Evolutionary conservation across 1,140 invertebrate genomes (phyloP).

Genomic region (Carcinoscorpius rotundicauda): DNA sequence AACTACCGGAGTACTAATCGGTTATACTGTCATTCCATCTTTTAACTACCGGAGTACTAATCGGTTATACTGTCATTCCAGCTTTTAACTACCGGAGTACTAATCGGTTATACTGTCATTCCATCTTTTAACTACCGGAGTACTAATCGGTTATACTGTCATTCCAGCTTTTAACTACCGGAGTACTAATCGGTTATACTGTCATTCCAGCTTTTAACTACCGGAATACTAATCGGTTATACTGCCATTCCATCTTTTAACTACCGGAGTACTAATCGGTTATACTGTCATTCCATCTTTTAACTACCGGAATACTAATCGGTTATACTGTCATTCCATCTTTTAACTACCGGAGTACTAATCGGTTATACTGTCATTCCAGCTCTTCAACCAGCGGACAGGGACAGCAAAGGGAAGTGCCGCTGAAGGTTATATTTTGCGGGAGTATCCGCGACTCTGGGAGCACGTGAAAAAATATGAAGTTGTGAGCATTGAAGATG

Average conservation of each 20-base stretch:
- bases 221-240: too few relatives aligned
- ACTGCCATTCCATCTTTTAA: conserved; percentile 28
- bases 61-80: conserved; percentile 27
- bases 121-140: conserved; percentile 28
- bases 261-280: too few relatives aligned
- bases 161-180: conserved; percentile 38
- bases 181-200: too few relatives aligned
- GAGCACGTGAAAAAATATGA: conserved; percentile 62
- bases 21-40: conserved; percentile 28
- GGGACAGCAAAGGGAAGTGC: conserved; percentile 66
- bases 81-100: conserved; percentile 33
- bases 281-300: conserved; percentile 28
- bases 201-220: conserved; percentile 38
- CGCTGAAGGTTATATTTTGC: conserved; percentile 68
- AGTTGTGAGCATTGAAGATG: conserved; percentile 58
- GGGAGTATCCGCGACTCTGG: conserved; percentile 57
- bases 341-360: too few relatives aligned
- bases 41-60: too few relatives aligned
- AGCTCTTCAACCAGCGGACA: conserved; percentile 62
- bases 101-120: too few relatives aligned
- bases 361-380: conserved; percentile 3
- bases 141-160: too few relatives aligned
- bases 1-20: too few relatives aligned
- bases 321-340: conserved; percentile 28
- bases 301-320: too few relatives aligned